Conservation (phyloP, 2,113 vertebrate species). For the Falco punctatus region DNA sequence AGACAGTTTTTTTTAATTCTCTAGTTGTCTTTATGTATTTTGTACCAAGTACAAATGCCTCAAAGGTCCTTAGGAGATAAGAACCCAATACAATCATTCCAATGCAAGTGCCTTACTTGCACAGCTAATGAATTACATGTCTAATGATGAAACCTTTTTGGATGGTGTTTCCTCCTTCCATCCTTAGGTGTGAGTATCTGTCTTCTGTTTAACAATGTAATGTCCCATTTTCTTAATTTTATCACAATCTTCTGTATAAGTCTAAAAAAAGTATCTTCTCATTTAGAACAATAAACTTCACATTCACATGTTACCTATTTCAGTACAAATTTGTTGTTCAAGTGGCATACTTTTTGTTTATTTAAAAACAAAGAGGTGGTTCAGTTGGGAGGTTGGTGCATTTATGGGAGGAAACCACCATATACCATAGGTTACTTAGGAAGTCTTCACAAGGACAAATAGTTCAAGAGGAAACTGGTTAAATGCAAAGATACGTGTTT, state of each 20-base stretch:
- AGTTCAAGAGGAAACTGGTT: background rate
- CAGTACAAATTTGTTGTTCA: background rate
- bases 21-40: background rate
- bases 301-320: background rate
- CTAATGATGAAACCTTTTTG: background rate
- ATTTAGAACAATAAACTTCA: background rate
- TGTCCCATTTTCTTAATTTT: background rate
- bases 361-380: background rate
- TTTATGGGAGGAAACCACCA: background rate
- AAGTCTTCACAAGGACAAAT: background rate
- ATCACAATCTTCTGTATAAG: background rate
- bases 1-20: background rate
- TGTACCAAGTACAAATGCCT: background rate
- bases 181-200: background rate
- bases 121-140: background rate
- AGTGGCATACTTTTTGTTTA: background rate
- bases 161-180: background rate
- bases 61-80: background rate
- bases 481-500: background rate
- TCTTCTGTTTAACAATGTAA: background rate
- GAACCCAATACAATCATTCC: background rate
- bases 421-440: background rate
- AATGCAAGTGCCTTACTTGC: rapidly evolving
- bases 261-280: background rate
- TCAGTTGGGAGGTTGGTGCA: background rate